phyloP scores from a whole-genome alignment of 2,888 invertebrate species.

The Drosophila recens region DNA sequence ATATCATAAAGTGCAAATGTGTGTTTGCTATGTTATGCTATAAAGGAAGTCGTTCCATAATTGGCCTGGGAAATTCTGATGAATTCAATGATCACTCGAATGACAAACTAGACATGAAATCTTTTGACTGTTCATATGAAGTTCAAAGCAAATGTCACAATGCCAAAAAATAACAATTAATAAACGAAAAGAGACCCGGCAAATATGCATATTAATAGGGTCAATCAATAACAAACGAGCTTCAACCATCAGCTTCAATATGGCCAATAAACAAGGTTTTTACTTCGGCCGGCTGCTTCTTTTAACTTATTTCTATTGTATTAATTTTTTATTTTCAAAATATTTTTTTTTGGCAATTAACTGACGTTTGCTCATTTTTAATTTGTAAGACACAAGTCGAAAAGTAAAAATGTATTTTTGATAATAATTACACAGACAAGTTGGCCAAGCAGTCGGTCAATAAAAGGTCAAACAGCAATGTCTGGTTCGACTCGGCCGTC shows the following conservation, averaged over 20 bases:
- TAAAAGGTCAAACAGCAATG: slow-evolving; percentile 77
- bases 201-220: slow-evolving; percentile 64
- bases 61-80: slow-evolving; percentile 45
- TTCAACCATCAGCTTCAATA: slow-evolving; percentile 3
- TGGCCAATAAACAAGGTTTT: slow-evolving; percentile 55
- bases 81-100: slow-evolving; percentile 28
- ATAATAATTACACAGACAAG: slow-evolving; percentile 76
- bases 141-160: slow-evolving; percentile 69
- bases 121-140: slow-evolving; percentile 9
- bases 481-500: slow-evolving; percentile 61
- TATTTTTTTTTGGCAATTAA: slow-evolving; percentile 53
- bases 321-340: slow-evolving; percentile 4
- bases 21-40: slow-evolving; percentile 6
- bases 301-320: slow-evolving; percentile 11
- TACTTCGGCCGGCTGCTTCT: slow-evolving; percentile 32
- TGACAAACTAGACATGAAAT: slow-evolving; percentile 3
- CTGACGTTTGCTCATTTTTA: slow-evolving; percentile 64
- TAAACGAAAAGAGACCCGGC: slow-evolving; percentile 38
- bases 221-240: slow-evolving; percentile 64
- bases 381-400: slow-evolving; percentile 70
- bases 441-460: slow-evolving; percentile 51
- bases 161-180: slow-evolving; percentile 68
- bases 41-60: slow-evolving; percentile 39
- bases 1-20: slow-evolving; percentile 42
- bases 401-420: slow-evolving; percentile 60